phyloP scores from a whole-genome alignment of 2,113 vertebrate genomes.

The Ploceus nigricollis region DNA sequence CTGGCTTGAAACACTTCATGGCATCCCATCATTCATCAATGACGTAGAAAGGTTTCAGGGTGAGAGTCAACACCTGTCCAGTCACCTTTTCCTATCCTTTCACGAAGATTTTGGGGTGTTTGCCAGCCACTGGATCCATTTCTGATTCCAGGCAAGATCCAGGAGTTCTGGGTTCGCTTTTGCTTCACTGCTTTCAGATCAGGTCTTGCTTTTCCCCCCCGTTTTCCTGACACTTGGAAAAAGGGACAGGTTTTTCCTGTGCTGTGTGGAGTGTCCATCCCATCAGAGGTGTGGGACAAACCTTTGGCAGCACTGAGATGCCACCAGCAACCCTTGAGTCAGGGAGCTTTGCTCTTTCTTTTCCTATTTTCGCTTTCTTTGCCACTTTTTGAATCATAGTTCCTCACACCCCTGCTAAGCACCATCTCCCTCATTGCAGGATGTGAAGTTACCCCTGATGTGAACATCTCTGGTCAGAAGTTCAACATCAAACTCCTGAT shows the following conservation, averaged over 20 bases:
- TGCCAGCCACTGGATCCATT: not conserved
- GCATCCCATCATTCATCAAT: not conserved
- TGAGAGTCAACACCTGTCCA: rapidly evolving
- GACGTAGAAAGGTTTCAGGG: not conserved
- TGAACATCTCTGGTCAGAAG: constrained; percentile 98
- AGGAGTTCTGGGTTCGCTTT: not conserved
- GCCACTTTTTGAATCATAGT: rapidly evolving
- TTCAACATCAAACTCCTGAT: constrained; percentile 99
- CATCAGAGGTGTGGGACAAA: rapidly evolving
- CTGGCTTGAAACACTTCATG: not conserved
- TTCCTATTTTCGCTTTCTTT: not conserved
- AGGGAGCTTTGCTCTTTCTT: not conserved
- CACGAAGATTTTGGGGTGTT: not conserved
- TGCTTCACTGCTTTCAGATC: not conserved
- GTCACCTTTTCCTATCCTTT: not conserved
- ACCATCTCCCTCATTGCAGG: constrained; percentile 69
- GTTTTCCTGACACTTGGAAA: not conserved
- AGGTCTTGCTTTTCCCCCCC: not conserved
- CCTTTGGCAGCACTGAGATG: not conserved
- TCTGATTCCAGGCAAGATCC: not conserved
- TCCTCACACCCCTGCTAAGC: not conserved
- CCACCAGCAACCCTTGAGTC: not conserved
- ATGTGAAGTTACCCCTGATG: constrained; percentile 98
- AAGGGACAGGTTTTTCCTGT: not conserved
- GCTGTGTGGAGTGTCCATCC: not conserved